Evolutionary conservation across 2,888 invertebrate species (phyloP).

Genomic region (Deroplatys truncata): DNA sequence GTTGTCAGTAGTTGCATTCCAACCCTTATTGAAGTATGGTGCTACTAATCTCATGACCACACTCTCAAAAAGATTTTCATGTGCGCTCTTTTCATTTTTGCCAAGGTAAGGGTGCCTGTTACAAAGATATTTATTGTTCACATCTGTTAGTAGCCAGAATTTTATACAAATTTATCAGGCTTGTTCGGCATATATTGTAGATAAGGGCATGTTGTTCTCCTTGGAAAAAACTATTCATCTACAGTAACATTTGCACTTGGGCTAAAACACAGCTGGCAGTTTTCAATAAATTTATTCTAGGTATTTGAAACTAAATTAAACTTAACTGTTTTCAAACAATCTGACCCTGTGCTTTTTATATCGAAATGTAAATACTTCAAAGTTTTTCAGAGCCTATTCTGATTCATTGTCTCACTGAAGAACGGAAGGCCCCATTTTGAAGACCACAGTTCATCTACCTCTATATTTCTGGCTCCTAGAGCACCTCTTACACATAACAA

Average conservation of each 20-base stretch:
- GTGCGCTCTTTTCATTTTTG: constrained; percentile 30
- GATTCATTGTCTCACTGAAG: neutral
- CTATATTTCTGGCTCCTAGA: no score
- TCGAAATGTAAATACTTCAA: neutral
- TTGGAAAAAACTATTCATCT: neutral
- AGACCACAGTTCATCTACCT: neutral
- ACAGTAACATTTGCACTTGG: neutral
- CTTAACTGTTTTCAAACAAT: neutral
- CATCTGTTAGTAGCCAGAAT: constrained; percentile 37
- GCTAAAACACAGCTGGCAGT: no score
- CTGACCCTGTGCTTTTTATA: no score
- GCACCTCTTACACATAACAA: no score
- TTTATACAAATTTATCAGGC: constrained; percentile 38
- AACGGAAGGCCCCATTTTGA: neutral
- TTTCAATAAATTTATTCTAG: neutral
- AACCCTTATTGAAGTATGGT: no score
- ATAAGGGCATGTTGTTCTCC: constrained; percentile 33
- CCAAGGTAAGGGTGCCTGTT: constrained; percentile 36
- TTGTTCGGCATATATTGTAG: constrained; percentile 38
- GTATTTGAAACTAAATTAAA: neutral
- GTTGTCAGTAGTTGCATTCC: constrained; percentile 34
- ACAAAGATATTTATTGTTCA: constrained; percentile 32
- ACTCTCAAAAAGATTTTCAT: constrained; percentile 31
- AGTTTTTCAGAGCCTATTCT: neutral
- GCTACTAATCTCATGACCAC: no score